These are phyloP conservation scores for Pachymerium ferrugineum DNA, from an alignment of 2,888 invertebrate species.

Conservation along the genomic window DNA sequence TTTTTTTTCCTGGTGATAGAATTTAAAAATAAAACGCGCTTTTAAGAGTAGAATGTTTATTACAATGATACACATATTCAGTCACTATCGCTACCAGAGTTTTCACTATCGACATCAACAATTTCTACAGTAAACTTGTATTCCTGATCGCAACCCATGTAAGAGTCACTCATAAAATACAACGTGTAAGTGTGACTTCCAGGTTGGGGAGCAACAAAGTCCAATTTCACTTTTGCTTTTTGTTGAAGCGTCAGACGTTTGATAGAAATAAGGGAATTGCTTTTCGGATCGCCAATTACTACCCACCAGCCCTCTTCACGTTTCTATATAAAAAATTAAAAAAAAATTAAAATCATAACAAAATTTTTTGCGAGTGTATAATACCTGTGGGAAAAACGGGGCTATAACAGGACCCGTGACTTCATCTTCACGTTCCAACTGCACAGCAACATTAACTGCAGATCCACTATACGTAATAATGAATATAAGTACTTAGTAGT, in stretches of 20 bases:
- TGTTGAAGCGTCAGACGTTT: conserved; percentile 92
- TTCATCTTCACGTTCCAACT: conserved; percentile 94
- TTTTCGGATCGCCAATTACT: conserved; percentile 92
- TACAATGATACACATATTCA: too few relatives aligned
- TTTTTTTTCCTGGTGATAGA: too few relatives aligned
- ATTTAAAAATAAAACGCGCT: too few relatives aligned
- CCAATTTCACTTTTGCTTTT: conserved; percentile 77
- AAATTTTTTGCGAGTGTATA: conserved; percentile 15
- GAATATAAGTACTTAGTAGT: neutral
- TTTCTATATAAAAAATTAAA: conserved; percentile 46
- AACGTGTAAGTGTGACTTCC: conserved; percentile 84
- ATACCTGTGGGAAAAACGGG: conserved; percentile 92
- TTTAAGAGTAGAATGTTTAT: too few relatives aligned
- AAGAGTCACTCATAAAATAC: conserved; percentile 99
- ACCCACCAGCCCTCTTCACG: conserved; percentile 78
- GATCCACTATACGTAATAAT: conserved; percentile 58
- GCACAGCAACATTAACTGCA: conserved; percentile 82
- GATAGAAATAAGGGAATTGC: conserved; percentile 90
- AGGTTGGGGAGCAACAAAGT: conserved; percentile 87
- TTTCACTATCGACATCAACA: conserved; percentile 53
- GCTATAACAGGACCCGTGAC: conserved; percentile 94
- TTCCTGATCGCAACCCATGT: conserved; percentile 98
- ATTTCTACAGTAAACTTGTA: conserved; percentile 87
- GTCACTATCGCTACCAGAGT: conserved; percentile 41
- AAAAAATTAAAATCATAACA: neutral